Base-by-base conservation (phyloP, 2,113 vertebrate species). In the Chitala chitala region DNA sequence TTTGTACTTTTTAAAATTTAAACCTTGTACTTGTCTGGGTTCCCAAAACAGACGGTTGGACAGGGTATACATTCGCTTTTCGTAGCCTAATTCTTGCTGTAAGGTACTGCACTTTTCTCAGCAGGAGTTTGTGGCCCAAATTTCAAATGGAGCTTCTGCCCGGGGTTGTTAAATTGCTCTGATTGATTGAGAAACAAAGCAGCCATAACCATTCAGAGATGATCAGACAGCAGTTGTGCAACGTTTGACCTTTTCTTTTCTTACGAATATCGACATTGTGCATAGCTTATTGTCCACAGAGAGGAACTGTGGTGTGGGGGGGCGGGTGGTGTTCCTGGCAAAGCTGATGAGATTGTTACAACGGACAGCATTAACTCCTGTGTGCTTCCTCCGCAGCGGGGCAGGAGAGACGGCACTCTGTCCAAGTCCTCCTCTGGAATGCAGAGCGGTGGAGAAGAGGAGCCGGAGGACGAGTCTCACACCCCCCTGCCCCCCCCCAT, bases 401-500 rank as follows among this genome's bases (percentile, higher is more conserved):
- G 87, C 85, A 92, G 93, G 86, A 95, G 93, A 66, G 95, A 87
- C 0, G 78, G 79, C 1, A 84, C 78, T 1, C 79, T 84, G 12
- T 88, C 88, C 0, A 92, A 92, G 81, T 78, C 85, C 3, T 66
- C 88, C 4, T 85, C 89, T 0, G 91, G 90, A 73, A 90, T 91
- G 87, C 91, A 91, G 85, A 92, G 94, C 2, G 97, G 97, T 77
- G 97, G 94, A 8, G 97, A 99, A 86, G 96, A 98, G 76, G 97
- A 99, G 79, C 89, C 91, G 51, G 97, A 99, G 31, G 97, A 99
- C 80, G 96, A 99, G 59, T 92, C 94, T 0, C 95, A 96, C 83
- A 96, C 91, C 0, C 95, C 96, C 5, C 94, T 99, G 51, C 97
- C 97, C 48, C 96, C 97, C 0, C 97, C 93, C 29, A 99, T 99